These are phyloP conservation scores for Ardeotis arabs DNA, from an alignment of 2,113 vertebrate species.

Conservation along the genomic window DNA sequence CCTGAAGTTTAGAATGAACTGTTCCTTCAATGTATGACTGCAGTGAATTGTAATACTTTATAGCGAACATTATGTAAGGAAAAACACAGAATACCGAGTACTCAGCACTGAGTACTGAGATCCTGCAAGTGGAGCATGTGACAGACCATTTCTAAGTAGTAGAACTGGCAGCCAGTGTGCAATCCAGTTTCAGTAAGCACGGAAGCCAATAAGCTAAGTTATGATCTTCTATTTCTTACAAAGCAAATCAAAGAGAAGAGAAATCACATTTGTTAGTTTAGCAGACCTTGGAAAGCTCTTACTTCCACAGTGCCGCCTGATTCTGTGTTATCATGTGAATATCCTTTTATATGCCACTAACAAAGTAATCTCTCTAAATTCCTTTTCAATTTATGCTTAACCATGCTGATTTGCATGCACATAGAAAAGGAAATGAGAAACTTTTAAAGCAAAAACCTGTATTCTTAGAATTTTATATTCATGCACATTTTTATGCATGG, in stretches of 20 bases:
- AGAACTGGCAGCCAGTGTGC: not conserved
- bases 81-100: not conserved
- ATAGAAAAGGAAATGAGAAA: conserved; percentile 30
- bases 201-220: not conserved
- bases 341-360: conserved; percentile 23
- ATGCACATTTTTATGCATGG: not conserved
- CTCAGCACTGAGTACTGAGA: not conserved
- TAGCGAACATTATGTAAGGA: not conserved
- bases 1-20: not conserved
- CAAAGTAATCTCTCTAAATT: conserved; percentile 27
- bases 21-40: not conserved
- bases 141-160: not conserved
- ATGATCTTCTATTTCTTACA: not conserved
- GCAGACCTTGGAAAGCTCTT: conserved; percentile 2
- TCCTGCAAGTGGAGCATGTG: not conserved
- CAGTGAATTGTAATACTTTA: not conserved
- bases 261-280: not conserved
- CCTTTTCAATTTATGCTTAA: conserved; percentile 25
- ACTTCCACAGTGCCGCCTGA: not conserved
- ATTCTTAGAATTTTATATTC: conserved; percentile 19
- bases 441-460: not conserved
- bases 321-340: conserved; percentile 1
- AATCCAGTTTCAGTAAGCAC: not conserved
- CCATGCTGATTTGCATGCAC: conserved; percentile 10
- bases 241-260: not conserved